Conservation (phyloP, 1,140 invertebrate genomes). For the Conopomorpha cramerella region DNA sequence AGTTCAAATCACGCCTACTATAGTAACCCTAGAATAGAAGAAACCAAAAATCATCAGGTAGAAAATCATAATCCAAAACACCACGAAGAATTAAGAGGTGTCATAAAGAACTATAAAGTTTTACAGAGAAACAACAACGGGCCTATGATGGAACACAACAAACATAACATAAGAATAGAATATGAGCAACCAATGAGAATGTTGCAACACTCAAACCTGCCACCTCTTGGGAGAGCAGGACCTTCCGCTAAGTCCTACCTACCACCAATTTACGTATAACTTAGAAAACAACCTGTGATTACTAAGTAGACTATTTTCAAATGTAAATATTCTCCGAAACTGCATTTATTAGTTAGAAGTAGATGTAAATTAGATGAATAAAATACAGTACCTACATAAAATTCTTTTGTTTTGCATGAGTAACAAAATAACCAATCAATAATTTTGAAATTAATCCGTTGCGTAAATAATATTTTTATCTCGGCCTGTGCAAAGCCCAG, state of each 20-base stretch:
- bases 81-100: conserved; percentile 27
- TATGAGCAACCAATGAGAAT: conserved; percentile 21
- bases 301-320: too few species aligned
- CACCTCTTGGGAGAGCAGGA: conserved; percentile 40
- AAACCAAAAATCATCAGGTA: neutral
- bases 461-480: too few species aligned
- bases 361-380: too few species aligned
- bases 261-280: conserved; percentile 37
- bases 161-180: conserved; percentile 14
- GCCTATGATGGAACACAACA: conserved; percentile 13
- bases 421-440: too few species aligned
- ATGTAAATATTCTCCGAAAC: too few species aligned
- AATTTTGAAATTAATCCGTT: too few species aligned
- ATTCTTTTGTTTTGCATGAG: too few species aligned
- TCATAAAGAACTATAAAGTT: conserved; percentile 48
- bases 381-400: too few species aligned
- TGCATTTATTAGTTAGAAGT: too few species aligned
- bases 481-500: too few species aligned
- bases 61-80: conserved; percentile 7
- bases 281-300: conserved; percentile 26
- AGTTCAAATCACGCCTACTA: conserved; percentile 8
- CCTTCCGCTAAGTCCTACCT: conserved; percentile 43
- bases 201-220: conserved; percentile 21
- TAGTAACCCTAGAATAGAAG: neutral
- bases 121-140: conserved; percentile 27